Conservation (phyloP, 1,140 invertebrate species). For the Hylaeus volcanicus region DNA sequence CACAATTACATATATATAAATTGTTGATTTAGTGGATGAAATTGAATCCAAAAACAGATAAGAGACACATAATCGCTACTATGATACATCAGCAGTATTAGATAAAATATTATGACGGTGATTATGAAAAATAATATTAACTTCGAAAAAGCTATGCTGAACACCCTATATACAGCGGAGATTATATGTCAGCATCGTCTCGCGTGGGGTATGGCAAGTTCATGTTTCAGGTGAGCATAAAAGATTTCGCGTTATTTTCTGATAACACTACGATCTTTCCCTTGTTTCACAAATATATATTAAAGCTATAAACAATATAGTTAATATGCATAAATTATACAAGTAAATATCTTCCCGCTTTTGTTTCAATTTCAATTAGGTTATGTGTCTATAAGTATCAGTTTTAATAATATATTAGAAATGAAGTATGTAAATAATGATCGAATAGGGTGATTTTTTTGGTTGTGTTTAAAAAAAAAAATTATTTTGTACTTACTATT, state of each 20-base stretch:
- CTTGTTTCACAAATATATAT: background rate
- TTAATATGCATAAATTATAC: background rate
- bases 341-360: conserved; percentile 2
- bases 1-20: background rate
- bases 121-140: conserved; percentile 5
- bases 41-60: background rate
- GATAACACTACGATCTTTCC: background rate
- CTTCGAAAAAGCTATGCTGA: conserved; percentile 15
- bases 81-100: background rate
- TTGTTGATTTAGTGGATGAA: background rate
- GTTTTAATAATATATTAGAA: background rate
- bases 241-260: background rate
- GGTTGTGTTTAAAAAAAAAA: background rate
- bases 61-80: background rate
- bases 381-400: conserved; percentile 38
- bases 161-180: conserved; percentile 40
- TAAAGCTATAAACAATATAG: too few species aligned
- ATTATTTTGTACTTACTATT: background rate
- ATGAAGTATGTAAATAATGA: background rate
- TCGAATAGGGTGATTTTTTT: background rate
- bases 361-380: conserved; percentile 32
- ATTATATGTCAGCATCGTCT: conserved; percentile 52
- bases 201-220: conserved; percentile 77
- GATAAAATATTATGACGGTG: conserved; percentile 1
- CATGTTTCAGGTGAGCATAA: conserved; percentile 74